Percentiles rank a stretch among this genome's conserved stretches.
phyloP scores from a whole-genome alignment of 2,888 invertebrate genomes.

The Cantharis rufa region DNA sequence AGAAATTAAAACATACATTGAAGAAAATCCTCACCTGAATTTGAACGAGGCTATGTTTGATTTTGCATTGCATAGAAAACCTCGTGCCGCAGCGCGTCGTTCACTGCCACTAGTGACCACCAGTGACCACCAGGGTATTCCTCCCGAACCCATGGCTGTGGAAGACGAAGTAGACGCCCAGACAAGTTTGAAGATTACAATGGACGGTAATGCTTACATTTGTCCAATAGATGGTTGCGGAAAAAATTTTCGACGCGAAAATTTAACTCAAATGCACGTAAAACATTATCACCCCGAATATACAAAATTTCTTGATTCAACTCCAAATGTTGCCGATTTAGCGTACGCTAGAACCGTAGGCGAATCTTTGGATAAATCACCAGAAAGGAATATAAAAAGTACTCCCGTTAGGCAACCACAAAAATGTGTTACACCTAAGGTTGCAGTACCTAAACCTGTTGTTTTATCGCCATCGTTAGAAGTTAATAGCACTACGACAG shows the following conservation, averaged over 20 bases:
- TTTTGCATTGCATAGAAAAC: constrained; percentile 61
- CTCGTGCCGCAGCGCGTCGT: constrained; percentile 29
- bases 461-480: constrained; percentile 35
- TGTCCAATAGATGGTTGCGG: constrained; percentile 84
- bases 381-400: constrained; percentile 31
- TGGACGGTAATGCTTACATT: constrained; percentile 67
- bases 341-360: constrained; percentile 80
- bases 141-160: constrained; percentile 2
- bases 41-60: constrained; percentile 62
- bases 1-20: constrained; percentile 60
- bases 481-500: constrained; percentile 28
- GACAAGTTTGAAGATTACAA: constrained; percentile 51
- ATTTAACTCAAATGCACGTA: constrained; percentile 88
- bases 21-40: constrained; percentile 52
- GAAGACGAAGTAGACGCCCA: constrained; percentile 32
- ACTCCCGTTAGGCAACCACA: constrained; percentile 10
- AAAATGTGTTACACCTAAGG: constrained; percentile 32
- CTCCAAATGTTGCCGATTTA: constrained; percentile 84
- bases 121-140: too few relatives aligned
- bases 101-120: neutral
- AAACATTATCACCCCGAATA: constrained; percentile 91
- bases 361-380: constrained; percentile 58
- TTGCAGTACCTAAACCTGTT: constrained; percentile 12
- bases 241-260: constrained; percentile 90
- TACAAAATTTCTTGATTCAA: constrained; percentile 73